Percentiles rank a stretch among this genome's conserved stretches.
These are phyloP conservation scores for Acanthosepion esculentum DNA, from an alignment of 2,888 invertebrate genomes.

Conservation along the genomic window DNA sequence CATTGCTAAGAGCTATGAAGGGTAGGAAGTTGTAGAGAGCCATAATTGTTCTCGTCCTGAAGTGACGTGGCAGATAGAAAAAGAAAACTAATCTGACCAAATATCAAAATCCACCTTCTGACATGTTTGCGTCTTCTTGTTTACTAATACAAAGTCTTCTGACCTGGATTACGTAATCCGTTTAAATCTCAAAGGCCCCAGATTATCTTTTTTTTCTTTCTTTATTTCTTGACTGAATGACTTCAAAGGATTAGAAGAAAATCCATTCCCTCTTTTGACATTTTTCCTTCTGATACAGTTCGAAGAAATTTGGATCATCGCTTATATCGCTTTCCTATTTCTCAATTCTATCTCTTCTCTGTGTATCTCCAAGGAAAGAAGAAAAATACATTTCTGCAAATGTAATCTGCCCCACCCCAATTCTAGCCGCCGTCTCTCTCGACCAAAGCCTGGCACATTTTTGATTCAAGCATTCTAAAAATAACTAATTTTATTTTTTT, in stretches of 20 bases:
- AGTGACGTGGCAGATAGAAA: too few relatives aligned
- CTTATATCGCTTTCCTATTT: background rate
- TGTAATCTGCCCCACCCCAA: background rate
- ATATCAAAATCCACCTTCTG: too few relatives aligned
- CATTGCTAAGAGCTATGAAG: too few relatives aligned
- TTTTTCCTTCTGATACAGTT: background rate
- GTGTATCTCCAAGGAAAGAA: background rate
- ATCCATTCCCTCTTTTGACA: background rate
- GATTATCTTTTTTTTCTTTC: background rate
- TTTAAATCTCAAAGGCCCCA: too few relatives aligned
- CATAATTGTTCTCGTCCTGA: too few relatives aligned
- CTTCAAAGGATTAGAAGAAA: background rate
- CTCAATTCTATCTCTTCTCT: background rate
- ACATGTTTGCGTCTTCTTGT: too few relatives aligned
- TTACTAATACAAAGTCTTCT: too few relatives aligned
- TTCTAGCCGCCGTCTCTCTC: background rate
- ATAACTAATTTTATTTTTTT: background rate
- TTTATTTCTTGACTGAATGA: background rate
- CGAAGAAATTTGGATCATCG: background rate
- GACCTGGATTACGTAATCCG: too few relatives aligned
- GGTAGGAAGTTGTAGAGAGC: too few relatives aligned
- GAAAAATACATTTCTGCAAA: background rate
- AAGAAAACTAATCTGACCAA: too few relatives aligned
- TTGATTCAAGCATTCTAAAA: background rate
- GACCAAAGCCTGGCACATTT: background rate